A percentile compares a stretch with the other conserved stretches of the same genome.
Evolutionary conservation across 2,888 invertebrate species (phyloP).

Genomic region (Parnassius apollo): DNA sequence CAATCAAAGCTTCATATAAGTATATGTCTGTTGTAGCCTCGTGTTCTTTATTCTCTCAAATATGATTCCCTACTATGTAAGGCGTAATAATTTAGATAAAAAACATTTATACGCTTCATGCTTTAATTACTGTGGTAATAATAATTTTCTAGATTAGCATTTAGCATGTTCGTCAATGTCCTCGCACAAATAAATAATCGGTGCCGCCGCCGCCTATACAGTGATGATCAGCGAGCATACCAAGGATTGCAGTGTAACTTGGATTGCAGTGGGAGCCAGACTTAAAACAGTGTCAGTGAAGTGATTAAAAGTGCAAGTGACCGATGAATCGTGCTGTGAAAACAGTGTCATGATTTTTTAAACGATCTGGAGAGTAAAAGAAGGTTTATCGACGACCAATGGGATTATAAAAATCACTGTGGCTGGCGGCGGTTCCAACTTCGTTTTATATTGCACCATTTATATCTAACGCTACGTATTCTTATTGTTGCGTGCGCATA

Average conservation of each 20-base stretch:
- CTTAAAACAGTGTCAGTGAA: slow-evolving; percentile 61
- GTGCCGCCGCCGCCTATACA: slow-evolving; percentile 69
- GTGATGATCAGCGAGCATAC: slow-evolving; percentile 43
- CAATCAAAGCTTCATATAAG: slow-evolving; percentile 33
- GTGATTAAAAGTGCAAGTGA: slow-evolving; percentile 52
- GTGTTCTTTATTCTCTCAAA: slow-evolving; percentile 1
- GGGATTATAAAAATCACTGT: slow-evolving; percentile 41
- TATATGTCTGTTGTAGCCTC: slow-evolving; percentile 31
- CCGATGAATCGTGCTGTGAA: slow-evolving; percentile 43
- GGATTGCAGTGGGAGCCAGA: slow-evolving; percentile 77
- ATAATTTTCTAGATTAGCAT: slow-evolving; percentile 33
- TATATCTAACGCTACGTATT: slow-evolving; percentile 61
- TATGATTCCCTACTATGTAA: not conserved
- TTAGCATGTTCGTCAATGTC: slow-evolving; percentile 50
- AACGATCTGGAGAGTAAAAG: slow-evolving; percentile 24
- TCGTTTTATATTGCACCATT: slow-evolving; percentile 64
- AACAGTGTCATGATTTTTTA: slow-evolving; percentile 60
- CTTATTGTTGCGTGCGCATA: slow-evolving; percentile 31
- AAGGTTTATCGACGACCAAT: slow-evolving; percentile 11
- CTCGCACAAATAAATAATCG: slow-evolving; percentile 48
- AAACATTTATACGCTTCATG: slow-evolving; percentile 35
- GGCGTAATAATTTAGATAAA: not conserved
- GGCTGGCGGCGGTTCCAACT: slow-evolving; percentile 72
- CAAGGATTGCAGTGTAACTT: slow-evolving; percentile 77
- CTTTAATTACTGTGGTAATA: slow-evolving; percentile 44